Conservation (phyloP, 2,113 vertebrate species). For the Probosciger aterrimus region DNA sequence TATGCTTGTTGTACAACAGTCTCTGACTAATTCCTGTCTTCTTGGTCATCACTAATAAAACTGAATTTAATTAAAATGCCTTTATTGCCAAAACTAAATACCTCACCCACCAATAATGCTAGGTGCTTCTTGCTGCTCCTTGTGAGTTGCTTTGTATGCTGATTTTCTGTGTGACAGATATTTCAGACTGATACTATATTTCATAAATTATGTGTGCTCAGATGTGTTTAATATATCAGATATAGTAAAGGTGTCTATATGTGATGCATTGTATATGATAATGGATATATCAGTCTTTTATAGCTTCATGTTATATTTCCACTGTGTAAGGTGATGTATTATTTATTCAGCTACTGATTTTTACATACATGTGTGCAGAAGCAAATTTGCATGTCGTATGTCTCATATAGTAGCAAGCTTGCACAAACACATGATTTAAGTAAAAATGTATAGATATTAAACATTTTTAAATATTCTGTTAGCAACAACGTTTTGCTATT, state of each 20-base stretch:
- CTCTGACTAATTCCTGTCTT: background rate
- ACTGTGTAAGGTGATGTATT: background rate
- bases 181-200: background rate
- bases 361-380: background rate
- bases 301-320: background rate
- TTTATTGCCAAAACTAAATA: background rate
- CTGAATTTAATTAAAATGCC: background rate
- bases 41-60: background rate
- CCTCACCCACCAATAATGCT: background rate
- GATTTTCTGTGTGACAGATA: background rate
- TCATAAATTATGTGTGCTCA: background rate
- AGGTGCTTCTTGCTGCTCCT: background rate
- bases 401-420: background rate
- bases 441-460: background rate
- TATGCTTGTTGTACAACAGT: background rate
- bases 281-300: background rate
- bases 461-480: background rate
- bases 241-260: background rate
- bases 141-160: background rate
- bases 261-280: slow-evolving; percentile 2
- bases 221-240: background rate
- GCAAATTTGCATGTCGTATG: background rate
- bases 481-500: background rate
- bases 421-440: background rate
- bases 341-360: background rate